These are phyloP conservation scores for Willowsia nigromaculata DNA, from an alignment of 2,888 invertebrate species.

Conservation along the genomic window DNA sequence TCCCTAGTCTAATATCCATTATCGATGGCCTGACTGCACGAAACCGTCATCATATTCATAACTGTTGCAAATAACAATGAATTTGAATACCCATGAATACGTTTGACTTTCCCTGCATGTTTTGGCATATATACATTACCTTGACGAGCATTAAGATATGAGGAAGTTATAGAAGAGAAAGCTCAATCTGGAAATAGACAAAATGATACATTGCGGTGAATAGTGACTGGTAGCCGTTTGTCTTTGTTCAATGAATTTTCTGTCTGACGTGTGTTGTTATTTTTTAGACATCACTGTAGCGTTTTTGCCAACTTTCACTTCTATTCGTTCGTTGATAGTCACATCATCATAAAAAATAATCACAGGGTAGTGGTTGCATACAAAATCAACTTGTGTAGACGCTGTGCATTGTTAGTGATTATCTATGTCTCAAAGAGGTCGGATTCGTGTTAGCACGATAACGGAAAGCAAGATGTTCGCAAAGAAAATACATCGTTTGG, in stretches of 20 bases:
- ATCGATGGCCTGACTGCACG: conserved; percentile 11
- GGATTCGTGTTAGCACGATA: conserved; percentile 14
- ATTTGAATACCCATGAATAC: not conserved
- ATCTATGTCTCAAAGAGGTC: conserved; percentile 37
- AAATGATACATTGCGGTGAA: not conserved
- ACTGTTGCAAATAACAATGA: not conserved
- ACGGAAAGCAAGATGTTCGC: conserved; percentile 57
- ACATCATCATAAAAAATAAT: not conserved
- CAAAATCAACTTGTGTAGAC: not conserved
- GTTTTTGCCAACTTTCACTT: not conserved
- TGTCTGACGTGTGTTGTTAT: not conserved
- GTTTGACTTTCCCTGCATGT: not conserved
- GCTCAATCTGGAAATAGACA: too few relatives aligned
- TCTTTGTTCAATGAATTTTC: not conserved
- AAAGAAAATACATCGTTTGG: conserved; percentile 60
- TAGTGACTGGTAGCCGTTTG: not conserved
- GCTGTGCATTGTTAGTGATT: not conserved
- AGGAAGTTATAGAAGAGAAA: too few relatives aligned
- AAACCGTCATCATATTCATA: not conserved
- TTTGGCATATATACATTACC: too few relatives aligned
- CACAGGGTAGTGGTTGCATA: not conserved
- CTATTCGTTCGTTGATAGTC: not conserved
- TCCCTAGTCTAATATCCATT: not conserved
- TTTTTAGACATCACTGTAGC: not conserved
- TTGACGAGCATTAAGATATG: too few relatives aligned